A percentile compares a stretch with the other conserved stretches of the same genome.
Evolutionary conservation across 2,113 vertebrate genomes (phyloP).

Genomic region (Pachypanchax playfairii): DNA sequence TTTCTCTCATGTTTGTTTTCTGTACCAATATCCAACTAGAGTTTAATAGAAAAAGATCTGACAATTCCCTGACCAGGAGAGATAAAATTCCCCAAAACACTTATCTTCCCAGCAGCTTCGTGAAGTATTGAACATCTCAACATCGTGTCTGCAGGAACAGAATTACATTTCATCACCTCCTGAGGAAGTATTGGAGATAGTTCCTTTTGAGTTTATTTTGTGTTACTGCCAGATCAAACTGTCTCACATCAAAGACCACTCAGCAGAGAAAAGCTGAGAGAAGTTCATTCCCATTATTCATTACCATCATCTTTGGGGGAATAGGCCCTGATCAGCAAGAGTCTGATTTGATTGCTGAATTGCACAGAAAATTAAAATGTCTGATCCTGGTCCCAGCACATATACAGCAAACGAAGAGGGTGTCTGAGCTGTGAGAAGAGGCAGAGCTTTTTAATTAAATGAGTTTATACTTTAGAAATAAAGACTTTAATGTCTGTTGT

Average conservation of each 20-base stretch:
- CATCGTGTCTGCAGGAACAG: conserved; percentile 11
- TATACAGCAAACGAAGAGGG: conserved; percentile 4
- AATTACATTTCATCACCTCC: conserved; percentile 30
- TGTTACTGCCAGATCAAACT: conserved; percentile 13
- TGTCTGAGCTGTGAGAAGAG: conserved; percentile 3
- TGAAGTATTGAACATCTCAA: conserved; percentile 22
- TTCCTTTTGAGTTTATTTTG: conserved; percentile 32
- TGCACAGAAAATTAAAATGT: conserved; percentile 24
- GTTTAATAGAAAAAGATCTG: conserved; percentile 11
- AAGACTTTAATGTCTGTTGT: neutral
- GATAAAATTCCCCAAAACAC: conserved; percentile 29
- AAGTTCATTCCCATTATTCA: conserved; percentile 35
- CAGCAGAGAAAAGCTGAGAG: conserved; percentile 17
- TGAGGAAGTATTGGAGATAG: conserved; percentile 13
- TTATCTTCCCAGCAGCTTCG: conserved; percentile 13
- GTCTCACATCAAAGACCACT: conserved; percentile 47
- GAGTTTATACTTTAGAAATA: neutral
- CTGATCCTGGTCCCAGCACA: conserved; percentile 3
- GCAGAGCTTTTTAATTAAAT: neutral
- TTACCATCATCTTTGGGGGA: conserved; percentile 33
- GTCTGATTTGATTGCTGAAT: conserved; percentile 40
- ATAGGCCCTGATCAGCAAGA: conserved; percentile 21
- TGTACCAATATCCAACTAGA: conserved; percentile 14
- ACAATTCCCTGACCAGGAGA: conserved; percentile 8
- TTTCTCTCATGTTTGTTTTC: conserved; percentile 17